phyloP scores from a whole-genome alignment of 1,140 invertebrate genomes.

The Drosophila burlai region DNA sequence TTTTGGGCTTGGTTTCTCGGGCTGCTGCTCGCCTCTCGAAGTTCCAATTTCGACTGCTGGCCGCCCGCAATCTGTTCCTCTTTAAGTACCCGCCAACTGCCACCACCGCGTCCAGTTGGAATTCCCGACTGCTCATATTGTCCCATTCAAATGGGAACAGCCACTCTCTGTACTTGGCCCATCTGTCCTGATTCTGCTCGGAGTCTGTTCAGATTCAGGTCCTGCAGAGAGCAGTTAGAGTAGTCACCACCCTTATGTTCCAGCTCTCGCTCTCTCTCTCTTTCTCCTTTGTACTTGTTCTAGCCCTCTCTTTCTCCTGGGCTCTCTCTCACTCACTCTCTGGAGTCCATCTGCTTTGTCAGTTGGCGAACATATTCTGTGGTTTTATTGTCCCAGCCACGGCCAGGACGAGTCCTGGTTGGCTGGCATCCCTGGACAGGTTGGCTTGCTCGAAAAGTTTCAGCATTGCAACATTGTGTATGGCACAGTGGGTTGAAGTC shows the following conservation, averaged over 20 bases:
- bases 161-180: slow-evolving; percentile 77
- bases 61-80: slow-evolving; percentile 83
- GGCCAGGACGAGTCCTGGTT: slow-evolving; percentile 70
- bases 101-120: slow-evolving; percentile 76
- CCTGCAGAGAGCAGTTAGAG: slow-evolving; percentile 57
- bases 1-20: not conserved
- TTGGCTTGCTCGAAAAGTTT: slow-evolving; percentile 40
- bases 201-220: slow-evolving; percentile 62
- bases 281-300: slow-evolving; percentile 23
- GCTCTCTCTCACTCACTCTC: slow-evolving; percentile 24
- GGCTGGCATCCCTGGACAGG: slow-evolving; percentile 56
- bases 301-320: slow-evolving; percentile 39
- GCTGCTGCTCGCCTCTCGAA: slow-evolving; percentile 66
- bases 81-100: slow-evolving; percentile 75
- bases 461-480: slow-evolving; percentile 3
- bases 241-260: slow-evolving; percentile 73
- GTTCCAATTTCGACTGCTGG: slow-evolving; percentile 78
- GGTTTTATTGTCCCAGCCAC: slow-evolving; percentile 73
- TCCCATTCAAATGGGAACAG: slow-evolving; percentile 74
- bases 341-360: slow-evolving; percentile 78
- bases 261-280: slow-evolving; percentile 30
- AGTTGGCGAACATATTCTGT: slow-evolving; percentile 84
- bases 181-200: slow-evolving; percentile 83
- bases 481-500: slow-evolving; percentile 31
- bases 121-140: slow-evolving; percentile 74